A percentile compares a stretch with the other conserved stretches of the same genome.
Evolutionary conservation across 2,113 vertebrate species (phyloP).

Genomic region (Phaethon lepturus): DNA sequence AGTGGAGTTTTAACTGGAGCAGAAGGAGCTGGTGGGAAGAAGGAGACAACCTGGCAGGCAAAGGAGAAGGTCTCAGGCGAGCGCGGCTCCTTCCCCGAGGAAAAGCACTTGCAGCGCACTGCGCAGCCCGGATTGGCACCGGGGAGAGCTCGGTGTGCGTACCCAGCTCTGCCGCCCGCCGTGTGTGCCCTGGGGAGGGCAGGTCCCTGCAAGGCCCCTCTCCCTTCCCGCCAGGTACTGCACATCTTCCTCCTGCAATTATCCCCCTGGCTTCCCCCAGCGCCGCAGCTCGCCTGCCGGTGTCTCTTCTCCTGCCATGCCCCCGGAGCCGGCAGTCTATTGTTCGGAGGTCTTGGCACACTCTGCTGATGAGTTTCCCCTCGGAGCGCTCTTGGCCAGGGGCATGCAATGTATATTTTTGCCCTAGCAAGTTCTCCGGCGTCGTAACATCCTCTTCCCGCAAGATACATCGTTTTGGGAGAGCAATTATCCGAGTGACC

Average conservation of each 20-base stretch:
- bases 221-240: not conserved
- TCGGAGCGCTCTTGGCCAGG: not conserved
- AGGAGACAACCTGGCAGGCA: accelerated
- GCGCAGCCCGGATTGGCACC: accelerated
- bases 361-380: not conserved
- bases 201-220: constrained; percentile 41
- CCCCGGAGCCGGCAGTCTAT: not conserved
- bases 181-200: constrained; percentile 17
- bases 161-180: not conserved
- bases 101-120: not conserved
- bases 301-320: constrained; percentile 31
- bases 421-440: constrained; percentile 44
- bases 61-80: not conserved
- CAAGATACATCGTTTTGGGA: constrained; percentile 33
- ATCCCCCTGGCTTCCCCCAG: not conserved
- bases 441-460: constrained; percentile 62
- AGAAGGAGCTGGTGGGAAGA: not conserved
- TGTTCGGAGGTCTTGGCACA: not conserved
- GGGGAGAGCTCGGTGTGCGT: not conserved
- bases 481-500: constrained; percentile 43
- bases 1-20: accelerated
- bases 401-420: not conserved
- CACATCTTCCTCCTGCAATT: not conserved
- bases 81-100: accelerated
- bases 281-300: not conserved